These are phyloP conservation scores for Regulus satrapa DNA, from an alignment of 2,113 vertebrate genomes.

Conservation along the genomic window DNA sequence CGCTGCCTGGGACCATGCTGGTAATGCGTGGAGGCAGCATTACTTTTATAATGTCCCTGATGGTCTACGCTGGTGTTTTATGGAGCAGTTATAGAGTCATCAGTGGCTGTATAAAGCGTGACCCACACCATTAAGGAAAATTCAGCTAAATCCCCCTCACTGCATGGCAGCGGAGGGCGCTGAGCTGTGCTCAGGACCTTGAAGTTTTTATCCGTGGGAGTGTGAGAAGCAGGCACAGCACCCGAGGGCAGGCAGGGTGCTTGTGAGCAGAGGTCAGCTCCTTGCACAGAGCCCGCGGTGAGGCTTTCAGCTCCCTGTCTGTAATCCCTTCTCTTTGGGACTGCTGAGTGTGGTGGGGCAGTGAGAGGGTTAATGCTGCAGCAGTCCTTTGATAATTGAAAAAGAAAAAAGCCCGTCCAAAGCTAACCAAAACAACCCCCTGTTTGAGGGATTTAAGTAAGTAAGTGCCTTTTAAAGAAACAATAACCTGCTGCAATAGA, in stretches of 20 bases:
- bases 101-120: background rate
- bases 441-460: too few species aligned
- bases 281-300: background rate
- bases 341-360: background rate
- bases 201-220: background rate
- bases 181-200: background rate
- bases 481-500: background rate
- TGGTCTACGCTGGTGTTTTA: background rate
- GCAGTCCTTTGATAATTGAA: background rate
- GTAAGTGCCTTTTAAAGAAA: slow-evolving; percentile 31
- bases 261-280: background rate
- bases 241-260: background rate
- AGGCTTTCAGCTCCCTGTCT: background rate
- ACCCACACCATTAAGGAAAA: background rate
- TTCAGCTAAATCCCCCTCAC: background rate
- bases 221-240: background rate
- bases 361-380: background rate
- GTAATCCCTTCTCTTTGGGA: background rate
- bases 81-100: background rate
- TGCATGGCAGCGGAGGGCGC: background rate
- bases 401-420: background rate
- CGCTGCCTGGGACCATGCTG: background rate
- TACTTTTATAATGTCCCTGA: background rate
- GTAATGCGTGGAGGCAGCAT: background rate
- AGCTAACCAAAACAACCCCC: background rate